A percentile compares a stretch with the other conserved stretches of the same genome.
Conservation (phyloP, 2,797 vertebrate genomes). For the Macrochelys suwanniensis region DNA sequence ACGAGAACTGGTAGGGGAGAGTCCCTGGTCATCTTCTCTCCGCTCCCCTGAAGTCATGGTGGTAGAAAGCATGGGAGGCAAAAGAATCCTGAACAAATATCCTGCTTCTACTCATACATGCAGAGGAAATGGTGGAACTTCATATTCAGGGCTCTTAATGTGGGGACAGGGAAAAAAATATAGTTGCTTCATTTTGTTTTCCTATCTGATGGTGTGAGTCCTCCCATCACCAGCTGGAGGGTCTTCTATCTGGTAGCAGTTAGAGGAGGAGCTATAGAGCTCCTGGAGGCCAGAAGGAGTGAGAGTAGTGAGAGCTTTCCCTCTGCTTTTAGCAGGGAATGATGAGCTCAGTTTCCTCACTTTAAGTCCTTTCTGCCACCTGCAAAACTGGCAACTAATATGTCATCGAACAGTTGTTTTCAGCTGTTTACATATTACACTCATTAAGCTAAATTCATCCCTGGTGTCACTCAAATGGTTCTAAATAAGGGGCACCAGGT, state of each 20-base stretch:
- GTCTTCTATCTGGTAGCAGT: rapidly evolving
- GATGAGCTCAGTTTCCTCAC: neutral
- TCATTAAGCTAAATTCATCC: neutral
- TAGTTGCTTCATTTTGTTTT: neutral
- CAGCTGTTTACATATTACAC: neutral
- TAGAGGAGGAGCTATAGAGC: neutral
- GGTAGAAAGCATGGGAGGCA: neutral
- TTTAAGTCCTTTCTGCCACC: neutral
- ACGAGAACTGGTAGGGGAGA: neutral
- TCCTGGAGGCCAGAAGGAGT: neutral
- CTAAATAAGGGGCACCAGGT: neutral
- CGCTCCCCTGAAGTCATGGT: neutral
- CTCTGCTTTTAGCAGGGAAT: neutral
- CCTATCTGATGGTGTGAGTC: neutral
- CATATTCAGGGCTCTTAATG: neutral
- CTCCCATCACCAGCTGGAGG: neutral
- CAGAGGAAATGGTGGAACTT: neutral
- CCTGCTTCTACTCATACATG: neutral
- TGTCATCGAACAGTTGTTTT: neutral
- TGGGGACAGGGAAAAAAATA: neutral
- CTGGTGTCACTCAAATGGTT: conserved; percentile 2
- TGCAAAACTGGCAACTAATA: neutral
- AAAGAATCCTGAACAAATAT: neutral
- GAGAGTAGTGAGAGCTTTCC: neutral
- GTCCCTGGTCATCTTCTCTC: neutral